Percentiles rank a stretch among this genome's conserved stretches.
These are phyloP conservation scores for Tetraodon nigroviridis DNA, from an alignment of 2,113 vertebrate species.

Conservation along the genomic window DNA sequence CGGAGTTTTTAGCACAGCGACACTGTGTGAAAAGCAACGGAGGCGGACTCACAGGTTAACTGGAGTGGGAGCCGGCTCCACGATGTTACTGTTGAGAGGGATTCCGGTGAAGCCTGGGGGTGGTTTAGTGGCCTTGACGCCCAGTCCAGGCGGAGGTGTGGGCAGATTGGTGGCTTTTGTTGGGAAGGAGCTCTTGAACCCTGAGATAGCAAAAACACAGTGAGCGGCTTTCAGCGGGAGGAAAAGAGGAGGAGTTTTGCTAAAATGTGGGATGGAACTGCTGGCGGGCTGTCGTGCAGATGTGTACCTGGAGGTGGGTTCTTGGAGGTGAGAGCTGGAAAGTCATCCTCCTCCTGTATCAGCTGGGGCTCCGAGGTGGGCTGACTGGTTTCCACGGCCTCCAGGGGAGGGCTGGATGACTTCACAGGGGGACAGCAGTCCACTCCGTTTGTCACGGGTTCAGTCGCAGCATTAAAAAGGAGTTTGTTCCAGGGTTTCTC, in stretches of 20 bases:
- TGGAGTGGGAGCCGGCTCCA: constrained; percentile 69
- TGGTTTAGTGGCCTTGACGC: constrained; percentile 80
- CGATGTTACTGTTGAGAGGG: constrained; percentile 77
- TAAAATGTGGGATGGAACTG: no score
- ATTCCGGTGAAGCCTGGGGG: constrained; percentile 91
- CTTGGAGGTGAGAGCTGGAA: constrained; percentile 85
- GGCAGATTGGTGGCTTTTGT: constrained; percentile 69
- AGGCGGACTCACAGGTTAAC: constrained; percentile 77
- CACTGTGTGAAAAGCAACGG: background rate
- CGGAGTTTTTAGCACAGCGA: no score
- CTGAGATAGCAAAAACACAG: constrained; percentile 60
- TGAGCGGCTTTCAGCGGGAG: background rate
- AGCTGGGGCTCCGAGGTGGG: constrained; percentile 59
- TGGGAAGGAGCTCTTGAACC: constrained; percentile 86
- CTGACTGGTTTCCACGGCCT: constrained; percentile 71
- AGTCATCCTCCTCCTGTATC: constrained; percentile 87
- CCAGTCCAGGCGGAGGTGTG: constrained; percentile 79
- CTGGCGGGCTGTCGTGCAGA: no score
- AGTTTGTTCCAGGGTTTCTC: constrained; percentile 69
- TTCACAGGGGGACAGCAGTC: constrained; percentile 81
- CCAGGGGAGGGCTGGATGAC: constrained; percentile 38
- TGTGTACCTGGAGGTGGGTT: constrained; percentile 89
- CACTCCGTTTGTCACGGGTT: constrained; percentile 49
- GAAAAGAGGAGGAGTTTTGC: no score
- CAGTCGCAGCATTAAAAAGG: background rate